phyloP scores from a whole-genome alignment of 30 jellyfish, hydroid and myxozoan genomes.

The Rhopilema esculentum region DNA sequence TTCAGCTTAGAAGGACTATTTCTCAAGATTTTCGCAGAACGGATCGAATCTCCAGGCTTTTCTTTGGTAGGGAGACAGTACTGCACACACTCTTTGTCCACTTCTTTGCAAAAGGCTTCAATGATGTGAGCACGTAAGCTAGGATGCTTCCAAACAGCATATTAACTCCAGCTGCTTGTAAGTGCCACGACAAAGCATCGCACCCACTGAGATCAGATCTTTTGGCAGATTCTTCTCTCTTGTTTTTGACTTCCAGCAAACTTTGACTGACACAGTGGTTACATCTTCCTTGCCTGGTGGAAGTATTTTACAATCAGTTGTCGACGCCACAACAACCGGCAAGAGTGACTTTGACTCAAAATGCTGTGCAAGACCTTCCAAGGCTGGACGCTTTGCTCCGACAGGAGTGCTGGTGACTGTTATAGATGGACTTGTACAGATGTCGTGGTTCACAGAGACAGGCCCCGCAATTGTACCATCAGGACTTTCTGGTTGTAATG shows the following conservation, averaged over 20 bases:
- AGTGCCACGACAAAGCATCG: constrained; percentile 44
- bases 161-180: background rate
- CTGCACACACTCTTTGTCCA: constrained; percentile 9
- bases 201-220: constrained; percentile 24
- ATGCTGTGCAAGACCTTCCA: background rate
- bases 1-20: constrained; percentile 22
- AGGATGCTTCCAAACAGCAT: constrained; percentile 25
- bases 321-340: background rate
- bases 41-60: constrained; percentile 12
- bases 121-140: constrained; percentile 9
- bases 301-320: background rate
- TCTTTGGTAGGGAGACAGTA: constrained; percentile 1
- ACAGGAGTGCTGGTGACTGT: background rate
- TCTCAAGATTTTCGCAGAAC: constrained; percentile 3
- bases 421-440: background rate
- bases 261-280: constrained; percentile 12
- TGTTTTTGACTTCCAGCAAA: constrained; percentile 21
- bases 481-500: background rate
- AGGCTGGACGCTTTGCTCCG: background rate
- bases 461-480: background rate
- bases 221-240: constrained; percentile 8
- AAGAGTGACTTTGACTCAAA: background rate
- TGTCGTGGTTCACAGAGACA: background rate
- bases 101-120: background rate
- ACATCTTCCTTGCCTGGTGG: background rate